A percentile compares a stretch with the other conserved stretches of the same genome.
Conservation (phyloP, 2,113 vertebrate species). For the Poecile atricapillus region DNA sequence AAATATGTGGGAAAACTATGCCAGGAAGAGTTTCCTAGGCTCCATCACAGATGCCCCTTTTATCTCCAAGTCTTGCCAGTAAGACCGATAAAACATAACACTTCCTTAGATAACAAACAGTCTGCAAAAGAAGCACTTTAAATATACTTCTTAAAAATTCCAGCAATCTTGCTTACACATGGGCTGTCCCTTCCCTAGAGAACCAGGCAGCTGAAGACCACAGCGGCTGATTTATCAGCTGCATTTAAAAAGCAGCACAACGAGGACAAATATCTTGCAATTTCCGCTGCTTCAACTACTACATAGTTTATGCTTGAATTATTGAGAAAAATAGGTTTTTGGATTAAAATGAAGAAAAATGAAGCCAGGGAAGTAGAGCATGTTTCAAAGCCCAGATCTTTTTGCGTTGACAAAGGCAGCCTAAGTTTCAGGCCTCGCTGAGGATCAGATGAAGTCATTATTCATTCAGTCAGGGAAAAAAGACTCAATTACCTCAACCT, state of each 20-base stretch:
- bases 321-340: constrained; percentile 86
- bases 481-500: constrained; percentile 95
- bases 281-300: constrained; percentile 76
- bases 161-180: constrained; percentile 51
- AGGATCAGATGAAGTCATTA: constrained; percentile 96
- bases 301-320: constrained; percentile 87
- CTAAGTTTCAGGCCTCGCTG: constrained; percentile 87
- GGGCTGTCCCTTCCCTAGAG: constrained; percentile 66
- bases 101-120: constrained; percentile 72
- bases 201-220: constrained; percentile 64
- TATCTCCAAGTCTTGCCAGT: constrained; percentile 73
- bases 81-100: constrained; percentile 78
- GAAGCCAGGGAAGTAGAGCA: constrained; percentile 87
- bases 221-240: constrained; percentile 77
- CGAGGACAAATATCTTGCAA: constrained; percentile 78
- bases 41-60: constrained; percentile 66
- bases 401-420: constrained; percentile 87
- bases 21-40: constrained; percentile 67
- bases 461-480: constrained; percentile 89
- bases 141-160: constrained; percentile 68
- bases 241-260: constrained; percentile 74
- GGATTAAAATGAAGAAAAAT: constrained; percentile 99
- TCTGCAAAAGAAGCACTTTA: constrained; percentile 67
- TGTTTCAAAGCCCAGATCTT: constrained; percentile 87
- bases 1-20: constrained; percentile 78